Percentiles rank a stretch among this genome's conserved stretches.
phyloP scores from a whole-genome alignment of 2,797 vertebrate genomes.

The Urosaurus nigricauda region DNA sequence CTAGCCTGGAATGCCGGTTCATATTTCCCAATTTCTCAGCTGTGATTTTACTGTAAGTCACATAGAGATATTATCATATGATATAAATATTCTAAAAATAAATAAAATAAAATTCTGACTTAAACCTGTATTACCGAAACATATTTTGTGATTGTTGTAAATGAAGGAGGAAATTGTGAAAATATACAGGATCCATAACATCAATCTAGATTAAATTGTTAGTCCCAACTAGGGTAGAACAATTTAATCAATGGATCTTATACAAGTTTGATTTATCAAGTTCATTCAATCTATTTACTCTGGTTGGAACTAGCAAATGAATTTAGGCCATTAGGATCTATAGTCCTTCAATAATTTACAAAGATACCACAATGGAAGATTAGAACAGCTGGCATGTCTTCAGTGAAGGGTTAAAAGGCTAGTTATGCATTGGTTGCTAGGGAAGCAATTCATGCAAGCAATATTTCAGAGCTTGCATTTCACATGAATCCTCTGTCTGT shows the following conservation, averaged over 20 bases:
- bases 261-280: too few relatives aligned
- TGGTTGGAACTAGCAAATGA: not conserved
- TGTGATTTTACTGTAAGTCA: too few relatives aligned
- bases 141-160: not conserved
- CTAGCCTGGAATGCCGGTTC: not conserved
- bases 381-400: not conserved
- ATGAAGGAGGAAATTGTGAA: not conserved
- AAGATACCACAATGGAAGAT: not conserved
- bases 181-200: not conserved
- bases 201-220: too few relatives aligned
- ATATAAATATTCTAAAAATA: too few relatives aligned
- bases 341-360: slow-evolving; percentile 13
- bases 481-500: not conserved
- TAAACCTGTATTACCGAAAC: not conserved
- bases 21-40: not conserved
- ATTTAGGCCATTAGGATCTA: not conserved
- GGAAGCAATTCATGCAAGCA: not conserved
- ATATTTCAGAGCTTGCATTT: not conserved
- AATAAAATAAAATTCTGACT: not conserved
- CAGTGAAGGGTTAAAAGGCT: not conserved
- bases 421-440: not conserved
- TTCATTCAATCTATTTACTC: too few relatives aligned
- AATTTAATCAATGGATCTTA: too few relatives aligned
- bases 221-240: too few relatives aligned
- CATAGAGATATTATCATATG: too few relatives aligned